These are phyloP conservation scores for Habrosyne pyritoides DNA, from an alignment of 2,888 invertebrate genomes.

Conservation along the genomic window DNA sequence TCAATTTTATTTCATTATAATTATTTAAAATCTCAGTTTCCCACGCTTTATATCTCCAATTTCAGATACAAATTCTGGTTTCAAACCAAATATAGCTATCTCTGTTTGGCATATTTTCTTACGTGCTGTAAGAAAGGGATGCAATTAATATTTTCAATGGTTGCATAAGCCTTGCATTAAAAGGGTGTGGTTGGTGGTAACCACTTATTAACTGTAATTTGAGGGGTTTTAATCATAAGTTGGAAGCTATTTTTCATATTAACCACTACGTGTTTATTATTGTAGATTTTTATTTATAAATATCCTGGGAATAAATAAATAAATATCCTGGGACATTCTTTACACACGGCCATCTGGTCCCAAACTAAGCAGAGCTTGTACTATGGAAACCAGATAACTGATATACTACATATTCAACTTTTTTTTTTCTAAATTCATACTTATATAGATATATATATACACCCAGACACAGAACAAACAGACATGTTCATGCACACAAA, in stretches of 20 bases:
- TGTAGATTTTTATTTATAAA: conserved; percentile 20
- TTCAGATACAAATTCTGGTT: conserved; percentile 39
- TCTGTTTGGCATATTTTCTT: conserved; percentile 32
- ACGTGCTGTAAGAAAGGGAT: conserved; percentile 41
- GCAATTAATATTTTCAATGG: conserved; percentile 58
- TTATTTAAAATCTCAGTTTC: conserved; percentile 41
- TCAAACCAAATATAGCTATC: conserved; percentile 37
- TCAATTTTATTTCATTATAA: conserved; percentile 10
- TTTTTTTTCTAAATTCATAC: no score
- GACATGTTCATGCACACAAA: no score
- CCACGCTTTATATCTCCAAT: conserved; percentile 53
- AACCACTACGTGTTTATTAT: conserved; percentile 35
- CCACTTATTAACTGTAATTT: conserved; percentile 73
- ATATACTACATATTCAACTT: no score
- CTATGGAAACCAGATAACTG: no score
- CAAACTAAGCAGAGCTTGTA: no score
- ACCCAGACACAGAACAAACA: no score
- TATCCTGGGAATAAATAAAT: conserved; percentile 2
- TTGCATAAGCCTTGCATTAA: conserved; percentile 57
- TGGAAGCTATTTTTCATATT: conserved; percentile 59
- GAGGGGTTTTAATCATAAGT: conserved; percentile 66
- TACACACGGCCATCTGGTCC: no score
- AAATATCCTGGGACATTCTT: no score
- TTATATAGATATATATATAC: no score
- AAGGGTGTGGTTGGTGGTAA: conserved; percentile 66